Evolutionary conservation across 2,797 vertebrate genomes (phyloP), one percentile per base, ranked within the genome.

Genomic region (Gastrophryne carolinensis): DNA sequence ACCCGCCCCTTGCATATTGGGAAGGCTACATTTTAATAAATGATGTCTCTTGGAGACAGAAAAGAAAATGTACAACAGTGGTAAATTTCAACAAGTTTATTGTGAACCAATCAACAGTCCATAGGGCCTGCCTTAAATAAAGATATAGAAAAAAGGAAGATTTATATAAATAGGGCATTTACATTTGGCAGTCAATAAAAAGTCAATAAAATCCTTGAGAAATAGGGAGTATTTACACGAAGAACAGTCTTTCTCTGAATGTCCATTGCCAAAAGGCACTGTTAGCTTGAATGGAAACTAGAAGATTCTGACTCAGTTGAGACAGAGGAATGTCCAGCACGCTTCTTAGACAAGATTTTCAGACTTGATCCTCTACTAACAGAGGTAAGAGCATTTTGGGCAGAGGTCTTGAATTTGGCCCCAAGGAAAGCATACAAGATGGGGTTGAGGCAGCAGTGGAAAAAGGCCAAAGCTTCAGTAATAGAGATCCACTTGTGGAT

Each of bases 251-350:
- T 81, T 82, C 76, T 75, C 26, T 67, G 60, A 69, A 76, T 73
- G 73, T 61, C 63, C 63, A 29, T 72, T 76, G 58, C 54, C 79
- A 21, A 56, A 44, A 68, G 69, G 77, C 74, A 74, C 53, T 0
- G 90, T 95, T 98, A 99, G 92, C 96, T 97, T 50, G 95, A 96
- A 67, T 98, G 90, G 83, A 94, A 97, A 84, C 96, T 98, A 0
- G 96, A 99, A 19, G 97, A 98, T 77, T 99, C 98, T 0, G 97
- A 99, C 80, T 99, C 98, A 1, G 96, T 99, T 0, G 98, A 99
- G 73, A 98, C 92, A 1, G 98, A 98, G 54, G 97, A 97, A 81
- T 96, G 94, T 69, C 89, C 91, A 1, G 93, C 94, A 39, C 96
- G 91, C 81, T 97, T 99, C 71, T 93, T 92, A 83, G 95, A 92